phyloP scores from a whole-genome alignment of 2,797 vertebrate genomes.

The Emydoidea blandingii region DNA sequence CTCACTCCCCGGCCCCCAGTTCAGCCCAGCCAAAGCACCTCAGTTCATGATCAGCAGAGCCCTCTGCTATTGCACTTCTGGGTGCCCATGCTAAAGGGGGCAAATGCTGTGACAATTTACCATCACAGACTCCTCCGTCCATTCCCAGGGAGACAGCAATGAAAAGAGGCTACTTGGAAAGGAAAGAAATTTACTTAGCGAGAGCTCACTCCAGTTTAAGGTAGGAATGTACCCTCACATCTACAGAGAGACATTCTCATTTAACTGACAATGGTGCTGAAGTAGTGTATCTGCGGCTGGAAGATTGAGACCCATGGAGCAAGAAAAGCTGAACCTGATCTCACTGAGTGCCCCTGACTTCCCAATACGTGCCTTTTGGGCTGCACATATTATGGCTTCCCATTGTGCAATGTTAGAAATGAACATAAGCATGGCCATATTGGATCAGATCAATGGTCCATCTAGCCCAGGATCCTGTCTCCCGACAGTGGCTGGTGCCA shows the following conservation, averaged over 20 bases:
- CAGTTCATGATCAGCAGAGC: rapidly evolving
- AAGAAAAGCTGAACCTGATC: not conserved
- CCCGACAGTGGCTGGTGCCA: not conserved
- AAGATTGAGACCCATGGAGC: too few species aligned
- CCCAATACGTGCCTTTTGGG: not conserved
- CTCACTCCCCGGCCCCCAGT: too few species aligned
- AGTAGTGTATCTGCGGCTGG: not conserved
- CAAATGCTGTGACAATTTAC: rapidly evolving
- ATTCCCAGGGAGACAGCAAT: not conserved
- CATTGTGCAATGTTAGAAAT: not conserved
- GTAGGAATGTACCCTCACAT: not conserved
- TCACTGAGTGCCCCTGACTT: not conserved
- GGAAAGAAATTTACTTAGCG: not conserved
- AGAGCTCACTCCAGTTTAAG: not conserved
- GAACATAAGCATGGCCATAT: not conserved
- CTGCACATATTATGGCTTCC: not conserved
- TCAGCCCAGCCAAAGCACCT: not conserved
- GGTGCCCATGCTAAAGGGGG: not conserved
- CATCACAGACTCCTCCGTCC: not conserved
- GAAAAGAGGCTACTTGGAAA: not conserved
- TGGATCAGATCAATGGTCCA: not conserved
- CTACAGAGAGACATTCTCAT: not conserved
- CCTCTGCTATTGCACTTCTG: not conserved
- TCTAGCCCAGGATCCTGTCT: too few species aligned
- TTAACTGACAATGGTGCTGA: not conserved